Percentiles rank a stretch among this genome's conserved stretches.
Evolutionary conservation across 1,140 invertebrate species (phyloP).

Genomic region (Dreissena polymorpha): DNA sequence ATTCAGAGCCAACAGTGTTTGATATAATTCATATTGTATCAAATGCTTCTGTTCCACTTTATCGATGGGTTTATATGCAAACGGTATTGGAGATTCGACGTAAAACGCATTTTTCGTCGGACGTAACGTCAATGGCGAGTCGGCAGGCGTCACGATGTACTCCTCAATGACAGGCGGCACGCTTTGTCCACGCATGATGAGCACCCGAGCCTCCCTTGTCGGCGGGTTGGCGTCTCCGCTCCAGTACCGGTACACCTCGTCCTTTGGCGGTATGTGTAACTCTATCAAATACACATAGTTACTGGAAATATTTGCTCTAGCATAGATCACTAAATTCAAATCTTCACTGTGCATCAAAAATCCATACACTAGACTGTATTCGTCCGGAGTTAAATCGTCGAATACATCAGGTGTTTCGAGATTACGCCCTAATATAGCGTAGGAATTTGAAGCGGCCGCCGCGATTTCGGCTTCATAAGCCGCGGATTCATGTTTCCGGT

Average conservation of each 20-base stretch:
- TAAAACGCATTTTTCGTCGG: conserved; percentile 13
- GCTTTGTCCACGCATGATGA: conserved; percentile 7
- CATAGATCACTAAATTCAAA: background rate
- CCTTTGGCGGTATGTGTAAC: conserved; percentile 8
- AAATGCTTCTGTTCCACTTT: background rate
- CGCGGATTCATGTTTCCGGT: too few species aligned
- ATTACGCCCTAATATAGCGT: background rate
- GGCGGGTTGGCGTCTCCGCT: background rate
- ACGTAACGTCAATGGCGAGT: background rate
- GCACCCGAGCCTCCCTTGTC: conserved; percentile 4
- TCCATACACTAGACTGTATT: background rate
- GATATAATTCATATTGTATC: background rate
- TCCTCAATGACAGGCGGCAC: conserved; percentile 12
- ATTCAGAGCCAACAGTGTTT: conserved; percentile 58
- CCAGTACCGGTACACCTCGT: background rate
- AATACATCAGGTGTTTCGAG: conserved; percentile 10
- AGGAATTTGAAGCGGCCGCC: too few species aligned
- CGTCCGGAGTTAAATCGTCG: conserved; percentile 22
- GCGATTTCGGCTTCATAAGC: too few species aligned
- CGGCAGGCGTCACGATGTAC: conserved; percentile 12
- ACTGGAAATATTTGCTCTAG: background rate
- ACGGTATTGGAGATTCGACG: background rate
- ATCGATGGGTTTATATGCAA: background rate
- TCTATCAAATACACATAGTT: conserved; percentile 29
- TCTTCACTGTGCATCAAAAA: background rate